Base-by-base conservation (phyloP, 2,888 invertebrate genomes). In the Tribolium freemani region DNA sequence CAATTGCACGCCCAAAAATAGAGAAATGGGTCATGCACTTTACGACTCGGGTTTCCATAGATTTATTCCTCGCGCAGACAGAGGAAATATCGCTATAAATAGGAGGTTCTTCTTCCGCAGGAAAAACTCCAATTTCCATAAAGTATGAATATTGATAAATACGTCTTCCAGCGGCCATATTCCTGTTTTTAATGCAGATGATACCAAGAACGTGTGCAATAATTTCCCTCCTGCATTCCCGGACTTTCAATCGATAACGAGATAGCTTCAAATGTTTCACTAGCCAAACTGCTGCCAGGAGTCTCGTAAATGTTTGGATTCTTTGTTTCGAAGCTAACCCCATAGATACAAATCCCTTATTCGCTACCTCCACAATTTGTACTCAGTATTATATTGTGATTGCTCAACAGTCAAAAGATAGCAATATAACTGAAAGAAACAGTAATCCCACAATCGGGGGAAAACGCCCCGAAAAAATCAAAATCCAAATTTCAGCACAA, bases 191-290 rank as follows among this genome's bases (percentile, higher is more conserved):
- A 60, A 58, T 69, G 69, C 69, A 69, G 69, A 69, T 53, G 69
- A 45, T 68, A 60, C 51, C 46, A 3, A 48, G 21, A 58, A 57
- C 68, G 51, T 67, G 53, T 60, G 63, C 64, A 77, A 79, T 79
- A 78, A 78, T 77, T 79, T 77, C 78, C 76, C 77, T 74, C 79
- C 71, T 71, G 77, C 75, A 63, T 31, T 26, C 60, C 63, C 63
- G 13, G 48, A 74, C 63, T 68, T 73, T 73, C 77, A 83, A 86
- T 86, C 84, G 84, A 84, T 83, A 83, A 76, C 79, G 76, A 80
- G 84, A 84, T 83, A 84, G 82, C 82, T 83, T 81, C 77, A 82
- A 84, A 84, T 83, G 84, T 83, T 84, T 82, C 81, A 81, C 82
- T 81, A 80, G 80, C 81, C 78, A 79, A 84, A 85, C 80, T 80